phyloP scores from a whole-genome alignment of 2,797 vertebrate species.

The Cryptoprocta ferox region DNA sequence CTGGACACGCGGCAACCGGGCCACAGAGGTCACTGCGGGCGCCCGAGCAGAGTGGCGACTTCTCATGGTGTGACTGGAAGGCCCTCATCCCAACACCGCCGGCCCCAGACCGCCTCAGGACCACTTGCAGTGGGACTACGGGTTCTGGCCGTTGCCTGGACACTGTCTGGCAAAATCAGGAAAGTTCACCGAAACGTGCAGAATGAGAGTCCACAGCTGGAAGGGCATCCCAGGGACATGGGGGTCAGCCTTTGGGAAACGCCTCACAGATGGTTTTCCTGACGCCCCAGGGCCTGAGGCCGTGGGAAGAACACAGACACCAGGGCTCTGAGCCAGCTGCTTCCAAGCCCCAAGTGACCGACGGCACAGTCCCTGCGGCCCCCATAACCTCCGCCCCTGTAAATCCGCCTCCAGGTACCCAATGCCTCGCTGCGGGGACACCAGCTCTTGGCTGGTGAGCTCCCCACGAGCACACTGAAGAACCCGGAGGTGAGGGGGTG shows the following conservation, averaged over 20 bases:
- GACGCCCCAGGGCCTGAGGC: accelerated
- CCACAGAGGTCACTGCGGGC: neutral
- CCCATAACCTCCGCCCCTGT: no score
- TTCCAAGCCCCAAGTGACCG: neutral
- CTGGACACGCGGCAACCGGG: neutral
- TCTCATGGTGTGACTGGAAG: neutral
- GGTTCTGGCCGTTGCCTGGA: neutral
- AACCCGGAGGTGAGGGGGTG: neutral
- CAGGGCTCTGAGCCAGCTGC: neutral
- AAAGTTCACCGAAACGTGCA: neutral
- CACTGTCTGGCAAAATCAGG: neutral
- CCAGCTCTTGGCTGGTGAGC: neutral
- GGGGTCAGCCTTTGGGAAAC: neutral
- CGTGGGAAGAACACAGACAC: neutral
- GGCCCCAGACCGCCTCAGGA: neutral
- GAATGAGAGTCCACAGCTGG: neutral
- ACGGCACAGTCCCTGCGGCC: accelerated
- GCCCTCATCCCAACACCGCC: neutral
- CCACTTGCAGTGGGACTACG: accelerated
- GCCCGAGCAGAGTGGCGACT: neutral
- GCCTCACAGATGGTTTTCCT: neutral
- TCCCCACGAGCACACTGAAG: neutral
- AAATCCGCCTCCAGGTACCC: neutral
- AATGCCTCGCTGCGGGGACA: neutral
- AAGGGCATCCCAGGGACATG: neutral